phyloP scores from a whole-genome alignment of 2,797 vertebrate genomes.

The Xiphophorus birchmanni region DNA sequence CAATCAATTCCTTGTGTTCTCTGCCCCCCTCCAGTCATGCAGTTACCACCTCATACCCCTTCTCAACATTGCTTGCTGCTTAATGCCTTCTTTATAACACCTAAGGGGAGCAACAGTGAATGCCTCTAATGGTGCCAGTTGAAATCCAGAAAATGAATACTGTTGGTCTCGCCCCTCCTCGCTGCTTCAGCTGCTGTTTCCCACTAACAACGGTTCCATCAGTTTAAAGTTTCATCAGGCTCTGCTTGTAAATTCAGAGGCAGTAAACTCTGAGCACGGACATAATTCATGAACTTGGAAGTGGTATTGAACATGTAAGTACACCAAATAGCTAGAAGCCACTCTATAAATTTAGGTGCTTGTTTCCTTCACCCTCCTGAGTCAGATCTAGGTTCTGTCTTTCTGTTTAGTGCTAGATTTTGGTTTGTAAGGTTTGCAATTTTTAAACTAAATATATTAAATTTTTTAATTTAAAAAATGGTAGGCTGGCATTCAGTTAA shows the following conservation, averaged over 20 bases:
- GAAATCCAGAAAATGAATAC: conserved; percentile 44
- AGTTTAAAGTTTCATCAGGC: conserved; percentile 42
- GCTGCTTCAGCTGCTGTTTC: conserved; percentile 33
- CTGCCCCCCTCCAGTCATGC: conserved; percentile 16
- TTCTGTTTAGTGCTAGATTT: neutral
- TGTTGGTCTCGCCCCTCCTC: conserved; percentile 13
- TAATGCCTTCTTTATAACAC: conserved; percentile 35
- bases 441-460: neutral
- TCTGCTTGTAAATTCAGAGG: conserved; percentile 28
- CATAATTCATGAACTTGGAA: conserved; percentile 26
- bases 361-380: neutral
- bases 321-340: neutral
- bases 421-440: neutral
- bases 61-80: conserved; percentile 27
- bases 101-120: conserved; percentile 16
- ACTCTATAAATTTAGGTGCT: neutral
- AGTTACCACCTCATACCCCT: conserved; percentile 8
- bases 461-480: neutral
- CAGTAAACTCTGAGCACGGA: conserved; percentile 3
- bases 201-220: conserved; percentile 12
- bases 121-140: conserved; percentile 42
- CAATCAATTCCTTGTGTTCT: conserved; percentile 43
- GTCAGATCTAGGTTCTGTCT: neutral
- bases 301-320: conserved; percentile 10
- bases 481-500: no score